Evolutionary conservation across 1,140 invertebrate genomes (phyloP).

Genomic region (Leptinotarsa lineolata): DNA sequence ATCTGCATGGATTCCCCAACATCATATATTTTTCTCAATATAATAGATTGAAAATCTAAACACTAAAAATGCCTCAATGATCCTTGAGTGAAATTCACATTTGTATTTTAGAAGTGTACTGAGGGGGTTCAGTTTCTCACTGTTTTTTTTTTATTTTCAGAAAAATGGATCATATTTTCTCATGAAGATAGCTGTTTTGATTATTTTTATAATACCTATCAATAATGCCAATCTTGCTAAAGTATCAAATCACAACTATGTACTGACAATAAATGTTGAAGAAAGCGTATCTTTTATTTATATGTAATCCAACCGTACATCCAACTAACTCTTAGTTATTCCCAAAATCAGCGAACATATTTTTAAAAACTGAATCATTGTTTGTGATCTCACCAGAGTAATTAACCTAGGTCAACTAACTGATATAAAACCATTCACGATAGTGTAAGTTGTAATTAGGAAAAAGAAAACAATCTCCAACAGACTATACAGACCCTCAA

Average conservation of each 20-base stretch:
- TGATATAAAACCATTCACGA: no score
- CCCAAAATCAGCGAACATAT: no score
- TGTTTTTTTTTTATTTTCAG: slow-evolving; percentile 10
- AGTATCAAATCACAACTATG: slow-evolving; percentile 13
- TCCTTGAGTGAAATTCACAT: background rate
- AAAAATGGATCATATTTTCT: slow-evolving; percentile 20
- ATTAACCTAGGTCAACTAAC: no score
- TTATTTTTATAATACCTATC: slow-evolving; percentile 18
- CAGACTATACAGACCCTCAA: no score
- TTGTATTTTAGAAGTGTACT: background rate
- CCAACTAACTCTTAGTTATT: background rate
- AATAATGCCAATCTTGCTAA: slow-evolving; percentile 18
- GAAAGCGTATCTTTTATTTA: background rate
- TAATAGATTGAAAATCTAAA: no score
- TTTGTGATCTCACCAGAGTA: no score
- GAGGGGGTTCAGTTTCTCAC: background rate
- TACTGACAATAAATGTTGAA: slow-evolving; percentile 25
- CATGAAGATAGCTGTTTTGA: slow-evolving; percentile 13
- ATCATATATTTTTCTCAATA: no score
- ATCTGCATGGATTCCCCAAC: no score
- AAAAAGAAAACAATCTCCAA: no score
- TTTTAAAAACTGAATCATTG: no score
- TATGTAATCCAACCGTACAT: background rate
- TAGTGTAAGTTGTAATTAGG: no score
- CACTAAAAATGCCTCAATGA: no score